A percentile compares a stretch with the other conserved stretches of the same genome.
Evolutionary conservation across 2,888 invertebrate genomes (phyloP).

Genomic region (Philereme transversata): DNA sequence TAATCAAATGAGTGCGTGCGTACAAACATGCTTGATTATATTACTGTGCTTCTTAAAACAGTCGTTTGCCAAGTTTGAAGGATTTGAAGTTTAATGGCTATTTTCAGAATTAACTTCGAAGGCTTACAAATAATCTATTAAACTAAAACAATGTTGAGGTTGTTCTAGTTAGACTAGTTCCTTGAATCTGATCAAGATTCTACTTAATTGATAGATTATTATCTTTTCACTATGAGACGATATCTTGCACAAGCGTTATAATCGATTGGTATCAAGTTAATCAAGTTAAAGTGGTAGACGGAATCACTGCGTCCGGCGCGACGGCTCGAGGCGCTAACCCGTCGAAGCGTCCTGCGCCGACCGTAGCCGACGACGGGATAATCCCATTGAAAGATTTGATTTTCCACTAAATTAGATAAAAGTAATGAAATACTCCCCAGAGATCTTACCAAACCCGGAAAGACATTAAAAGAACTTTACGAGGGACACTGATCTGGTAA

Average conservation of each 20-base stretch:
- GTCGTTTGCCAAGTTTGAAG: slow-evolving; percentile 15
- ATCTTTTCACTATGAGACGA: slow-evolving; percentile 2
- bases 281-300: slow-evolving; percentile 34
- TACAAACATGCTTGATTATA: slow-evolving; percentile 29
- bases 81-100: background rate
- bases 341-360: slow-evolving; percentile 54
- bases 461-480: slow-evolving; percentile 58
- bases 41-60: slow-evolving; percentile 25
- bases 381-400: slow-evolving; percentile 81
- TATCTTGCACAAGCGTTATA: slow-evolving; percentile 23
- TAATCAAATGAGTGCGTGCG: slow-evolving; percentile 37
- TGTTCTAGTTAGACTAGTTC: no score
- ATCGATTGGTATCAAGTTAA: slow-evolving; percentile 28
- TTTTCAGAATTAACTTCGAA: background rate
- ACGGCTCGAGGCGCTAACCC: slow-evolving; percentile 49
- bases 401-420: slow-evolving; percentile 82
- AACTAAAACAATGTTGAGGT: background rate
- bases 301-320: slow-evolving; percentile 36
- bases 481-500: slow-evolving; percentile 41
- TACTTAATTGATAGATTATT: background rate
- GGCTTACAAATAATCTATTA: slow-evolving; percentile 8
- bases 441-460: slow-evolving; percentile 51
- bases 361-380: slow-evolving; percentile 56
- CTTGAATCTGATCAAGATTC: no score
- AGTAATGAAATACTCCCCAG: slow-evolving; percentile 78